phyloP scores from a whole-genome alignment of 2,888 invertebrate genomes.

The Agrotis clavis region DNA sequence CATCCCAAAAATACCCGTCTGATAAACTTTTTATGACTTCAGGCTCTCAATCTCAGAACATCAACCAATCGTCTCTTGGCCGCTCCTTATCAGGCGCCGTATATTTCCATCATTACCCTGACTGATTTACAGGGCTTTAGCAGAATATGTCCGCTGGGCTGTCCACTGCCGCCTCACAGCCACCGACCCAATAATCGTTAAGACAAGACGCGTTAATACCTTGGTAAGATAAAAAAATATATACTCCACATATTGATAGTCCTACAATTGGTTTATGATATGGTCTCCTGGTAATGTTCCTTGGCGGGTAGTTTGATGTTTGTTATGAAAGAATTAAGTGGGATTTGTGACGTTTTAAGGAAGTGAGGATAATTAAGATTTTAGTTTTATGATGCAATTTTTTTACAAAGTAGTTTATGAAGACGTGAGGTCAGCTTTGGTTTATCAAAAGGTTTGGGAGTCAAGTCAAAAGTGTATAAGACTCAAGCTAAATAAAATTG shows the following conservation, averaged over 20 bases:
- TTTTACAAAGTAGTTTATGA: neutral
- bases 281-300: conserved; percentile 35
- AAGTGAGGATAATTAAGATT: conserved; percentile 28
- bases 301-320: conserved; percentile 61
- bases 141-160: conserved; percentile 75
- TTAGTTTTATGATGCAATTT: neutral
- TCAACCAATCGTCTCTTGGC: conserved; percentile 29
- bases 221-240: conserved; percentile 73
- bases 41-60: conserved; percentile 17
- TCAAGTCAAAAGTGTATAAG: too few species aligned
- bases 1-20: neutral
- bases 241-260: conserved; percentile 74
- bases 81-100: conserved; percentile 66
- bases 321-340: conserved; percentile 29
- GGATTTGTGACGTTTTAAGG: conserved; percentile 2
- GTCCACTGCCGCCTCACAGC: conserved; percentile 76
- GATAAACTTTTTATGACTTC: conserved; percentile 26
- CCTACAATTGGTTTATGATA: conserved; percentile 76
- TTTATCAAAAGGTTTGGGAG: too few species aligned
- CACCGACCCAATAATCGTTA: conserved; percentile 86
- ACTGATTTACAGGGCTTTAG: conserved; percentile 85
- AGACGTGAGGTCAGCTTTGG: neutral
- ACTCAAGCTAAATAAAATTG: too few species aligned
- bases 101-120: conserved; percentile 75
- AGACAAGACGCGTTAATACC: conserved; percentile 84